Conservation (phyloP, 2,888 invertebrate species). For the Drymonia ruficornis region DNA sequence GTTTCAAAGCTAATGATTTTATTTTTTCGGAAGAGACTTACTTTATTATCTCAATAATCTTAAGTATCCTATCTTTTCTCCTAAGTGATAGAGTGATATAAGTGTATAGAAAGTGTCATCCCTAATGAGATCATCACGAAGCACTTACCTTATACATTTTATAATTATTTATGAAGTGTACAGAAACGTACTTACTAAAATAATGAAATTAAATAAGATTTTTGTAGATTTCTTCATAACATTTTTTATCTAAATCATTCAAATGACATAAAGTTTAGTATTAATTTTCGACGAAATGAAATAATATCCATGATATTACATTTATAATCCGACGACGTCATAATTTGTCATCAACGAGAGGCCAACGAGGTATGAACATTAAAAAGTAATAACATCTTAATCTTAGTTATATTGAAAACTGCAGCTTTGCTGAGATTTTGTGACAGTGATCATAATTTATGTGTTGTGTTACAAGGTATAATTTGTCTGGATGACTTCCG, state of each 20-base stretch:
- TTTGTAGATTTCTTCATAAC: neutral
- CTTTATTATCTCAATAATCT: slow-evolving; percentile 14
- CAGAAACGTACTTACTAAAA: no score
- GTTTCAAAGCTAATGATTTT: slow-evolving; percentile 10
- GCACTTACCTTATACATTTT: no score
- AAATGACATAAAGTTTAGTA: neutral
- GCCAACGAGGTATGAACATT: slow-evolving; percentile 8
- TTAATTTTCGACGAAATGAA: slow-evolving; percentile 5
- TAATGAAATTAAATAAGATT: no score
- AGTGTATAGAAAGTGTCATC: no score
- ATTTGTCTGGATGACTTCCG: slow-evolving; percentile 8
- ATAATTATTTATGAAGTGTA: no score
- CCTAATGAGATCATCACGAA: no score
- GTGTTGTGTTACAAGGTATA: slow-evolving; percentile 11
- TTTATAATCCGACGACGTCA: slow-evolving; percentile 14
- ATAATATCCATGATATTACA: slow-evolving; percentile 8
- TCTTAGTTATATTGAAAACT: slow-evolving; percentile 24
- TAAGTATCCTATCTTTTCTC: neutral
- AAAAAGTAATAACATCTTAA: slow-evolving; percentile 25
- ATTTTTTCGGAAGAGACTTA: slow-evolving; percentile 1
- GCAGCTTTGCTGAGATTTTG: slow-evolving; percentile 13
- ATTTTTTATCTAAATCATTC: neutral
- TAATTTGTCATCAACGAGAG: slow-evolving; percentile 27
- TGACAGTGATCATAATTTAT: slow-evolving; percentile 24
- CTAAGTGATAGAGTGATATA: neutral